phyloP scores from a whole-genome alignment of 1,140 invertebrate genomes.

The Drosophila asahinai region DNA sequence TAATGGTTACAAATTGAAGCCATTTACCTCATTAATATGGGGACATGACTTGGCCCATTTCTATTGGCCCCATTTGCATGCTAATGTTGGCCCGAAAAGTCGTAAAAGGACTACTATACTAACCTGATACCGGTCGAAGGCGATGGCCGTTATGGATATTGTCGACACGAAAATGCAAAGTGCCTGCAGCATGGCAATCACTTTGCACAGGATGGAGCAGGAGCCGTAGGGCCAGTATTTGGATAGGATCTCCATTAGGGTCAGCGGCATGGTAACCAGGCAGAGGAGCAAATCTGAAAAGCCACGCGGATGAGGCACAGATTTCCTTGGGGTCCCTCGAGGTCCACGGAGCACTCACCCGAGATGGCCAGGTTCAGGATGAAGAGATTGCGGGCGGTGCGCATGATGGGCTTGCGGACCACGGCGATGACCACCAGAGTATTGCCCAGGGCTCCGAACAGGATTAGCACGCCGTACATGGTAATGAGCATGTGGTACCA shows the following conservation, averaged over 20 bases:
- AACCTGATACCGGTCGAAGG: conserved; percentile 92
- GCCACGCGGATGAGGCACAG: conserved; percentile 15
- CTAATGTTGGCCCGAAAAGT: conserved; percentile 18
- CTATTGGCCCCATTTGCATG: conserved; percentile 30
- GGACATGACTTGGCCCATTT: conserved; percentile 26
- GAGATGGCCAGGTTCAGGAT: conserved; percentile 96
- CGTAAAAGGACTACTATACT: conserved; percentile 73
- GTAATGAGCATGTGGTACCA: conserved; percentile 89
- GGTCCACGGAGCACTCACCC: conserved; percentile 60
- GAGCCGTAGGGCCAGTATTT: conserved; percentile 91
- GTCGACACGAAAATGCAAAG: conserved; percentile 95
- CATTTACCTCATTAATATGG: conserved; percentile 39
- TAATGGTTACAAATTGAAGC: conserved; percentile 42
- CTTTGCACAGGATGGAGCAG: conserved; percentile 90
- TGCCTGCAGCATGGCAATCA: conserved; percentile 92
- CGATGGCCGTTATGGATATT: conserved; percentile 95
- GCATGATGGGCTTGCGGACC: conserved; percentile 92
- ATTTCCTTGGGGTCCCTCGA: not conserved
- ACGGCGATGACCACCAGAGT: conserved; percentile 92
- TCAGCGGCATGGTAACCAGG: conserved; percentile 94
- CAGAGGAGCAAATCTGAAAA: conserved; percentile 91
- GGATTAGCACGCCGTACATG: conserved; percentile 90
- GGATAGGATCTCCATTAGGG: conserved; percentile 92
- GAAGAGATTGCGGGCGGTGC: conserved; percentile 94
- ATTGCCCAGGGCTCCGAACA: conserved; percentile 92